Conservation (phyloP, 1,140 invertebrate genomes). For the Pteromalus puparum region DNA sequence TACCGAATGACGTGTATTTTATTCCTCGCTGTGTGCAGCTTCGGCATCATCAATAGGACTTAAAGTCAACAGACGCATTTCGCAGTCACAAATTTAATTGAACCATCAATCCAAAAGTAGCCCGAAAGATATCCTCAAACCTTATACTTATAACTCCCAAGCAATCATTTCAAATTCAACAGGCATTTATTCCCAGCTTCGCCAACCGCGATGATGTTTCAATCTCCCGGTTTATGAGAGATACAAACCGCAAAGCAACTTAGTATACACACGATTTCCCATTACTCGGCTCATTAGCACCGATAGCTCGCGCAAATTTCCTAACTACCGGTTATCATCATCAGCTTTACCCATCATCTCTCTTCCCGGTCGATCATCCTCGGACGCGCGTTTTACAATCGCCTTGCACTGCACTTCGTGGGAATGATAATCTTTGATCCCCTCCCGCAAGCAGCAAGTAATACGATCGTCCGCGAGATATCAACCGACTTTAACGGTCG, state of each 20-base stretch:
- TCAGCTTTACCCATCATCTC: neutral
- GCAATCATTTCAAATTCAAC: neutral
- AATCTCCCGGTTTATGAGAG: neutral
- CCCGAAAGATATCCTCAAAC: too few species aligned
- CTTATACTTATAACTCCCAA: too few species aligned
- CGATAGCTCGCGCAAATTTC: neutral
- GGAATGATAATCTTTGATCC: conserved; percentile 26
- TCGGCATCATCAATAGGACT: too few species aligned
- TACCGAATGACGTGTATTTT: too few species aligned
- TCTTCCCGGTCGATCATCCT: neutral
- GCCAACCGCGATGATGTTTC: neutral
- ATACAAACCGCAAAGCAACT: neutral
- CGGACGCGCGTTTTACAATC: neutral
- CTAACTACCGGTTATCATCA: neutral
- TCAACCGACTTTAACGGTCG: conserved; percentile 5
- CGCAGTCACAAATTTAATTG: too few species aligned
- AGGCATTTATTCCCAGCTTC: neutral
- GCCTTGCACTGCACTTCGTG: neutral
- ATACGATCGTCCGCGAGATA: conserved; percentile 5
- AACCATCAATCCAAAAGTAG: too few species aligned
- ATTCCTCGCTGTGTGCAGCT: too few species aligned
- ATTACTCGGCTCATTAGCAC: neutral
- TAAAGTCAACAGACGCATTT: too few species aligned
- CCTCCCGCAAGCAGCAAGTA: neutral
- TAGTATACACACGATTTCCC: neutral